phyloP scores from a whole-genome alignment of 2,888 invertebrate species.

The Lycia hirtaria region DNA sequence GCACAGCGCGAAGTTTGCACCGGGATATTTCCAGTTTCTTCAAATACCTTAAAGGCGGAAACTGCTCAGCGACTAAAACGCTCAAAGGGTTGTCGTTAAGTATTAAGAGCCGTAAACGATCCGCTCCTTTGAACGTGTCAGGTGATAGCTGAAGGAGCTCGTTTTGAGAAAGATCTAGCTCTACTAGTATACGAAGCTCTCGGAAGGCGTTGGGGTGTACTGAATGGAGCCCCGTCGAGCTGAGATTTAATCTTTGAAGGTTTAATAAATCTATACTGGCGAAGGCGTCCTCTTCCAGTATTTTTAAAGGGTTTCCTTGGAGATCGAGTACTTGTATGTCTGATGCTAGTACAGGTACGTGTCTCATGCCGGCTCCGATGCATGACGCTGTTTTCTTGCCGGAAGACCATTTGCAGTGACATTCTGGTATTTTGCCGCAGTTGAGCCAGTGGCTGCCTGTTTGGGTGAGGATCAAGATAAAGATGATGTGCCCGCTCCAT shows the following conservation, averaged over 20 bases:
- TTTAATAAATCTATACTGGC: conserved; percentile 92
- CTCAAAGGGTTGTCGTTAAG: conserved; percentile 93
- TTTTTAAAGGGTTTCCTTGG: conserved; percentile 90
- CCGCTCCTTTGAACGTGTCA: conserved; percentile 93
- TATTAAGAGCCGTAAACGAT: conserved; percentile 90
- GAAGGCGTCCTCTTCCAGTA: conserved; percentile 91
- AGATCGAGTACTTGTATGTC: conserved; percentile 90
- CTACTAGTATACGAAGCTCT: conserved; percentile 93
- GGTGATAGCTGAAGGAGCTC: conserved; percentile 89
- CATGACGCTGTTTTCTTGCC: conserved; percentile 96
- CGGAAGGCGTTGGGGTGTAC: conserved; percentile 93
- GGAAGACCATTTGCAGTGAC: conserved; percentile 96
- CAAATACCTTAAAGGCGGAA: conserved; percentile 92
- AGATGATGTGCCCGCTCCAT: conserved; percentile 64
- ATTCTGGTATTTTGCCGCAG: conserved; percentile 89
- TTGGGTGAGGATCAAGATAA: conserved; percentile 59
- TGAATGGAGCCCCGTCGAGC: conserved; percentile 89
- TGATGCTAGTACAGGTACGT: conserved; percentile 86
- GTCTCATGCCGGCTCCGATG: conserved; percentile 89
- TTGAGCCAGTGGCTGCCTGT: conserved; percentile 91
- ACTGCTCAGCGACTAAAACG: conserved; percentile 90
- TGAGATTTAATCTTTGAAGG: conserved; percentile 92
- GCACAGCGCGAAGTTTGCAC: conserved; percentile 90
- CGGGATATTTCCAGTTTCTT: conserved; percentile 92
- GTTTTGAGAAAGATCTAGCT: conserved; percentile 94